Conservation (phyloP, 2,888 invertebrate species). For the Yponomeuta sedellus region DNA sequence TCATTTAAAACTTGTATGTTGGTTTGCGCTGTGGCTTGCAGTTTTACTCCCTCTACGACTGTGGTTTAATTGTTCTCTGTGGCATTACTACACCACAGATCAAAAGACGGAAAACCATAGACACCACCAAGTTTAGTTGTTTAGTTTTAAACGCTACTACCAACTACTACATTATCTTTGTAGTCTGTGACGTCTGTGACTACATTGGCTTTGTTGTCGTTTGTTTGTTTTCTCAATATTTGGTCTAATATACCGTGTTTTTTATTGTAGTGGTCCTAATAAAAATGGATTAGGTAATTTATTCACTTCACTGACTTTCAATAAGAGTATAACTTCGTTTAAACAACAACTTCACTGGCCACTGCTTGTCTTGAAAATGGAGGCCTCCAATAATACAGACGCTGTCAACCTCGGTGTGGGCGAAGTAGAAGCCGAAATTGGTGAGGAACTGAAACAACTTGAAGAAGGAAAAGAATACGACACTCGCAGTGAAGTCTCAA, state of each 20-base stretch:
- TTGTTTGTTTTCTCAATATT: background rate
- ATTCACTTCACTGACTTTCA: background rate
- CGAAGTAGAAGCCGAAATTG: slow-evolving; percentile 83
- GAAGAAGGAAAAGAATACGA: slow-evolving; percentile 87
- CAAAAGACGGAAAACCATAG: too few species aligned
- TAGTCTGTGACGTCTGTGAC: too few species aligned
- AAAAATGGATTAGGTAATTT: background rate
- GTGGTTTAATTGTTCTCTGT: too few species aligned
- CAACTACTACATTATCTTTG: too few species aligned
- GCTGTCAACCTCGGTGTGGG: slow-evolving; percentile 81
- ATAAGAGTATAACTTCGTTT: background rate
- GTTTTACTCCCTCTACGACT: too few species aligned
- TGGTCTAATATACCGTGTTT: background rate
- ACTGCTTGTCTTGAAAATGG: slow-evolving; percentile 46
- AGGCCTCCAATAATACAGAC: slow-evolving; percentile 73
- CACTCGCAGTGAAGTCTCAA: slow-evolving; percentile 92
- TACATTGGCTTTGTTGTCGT: background rate
- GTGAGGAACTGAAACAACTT: slow-evolving; percentile 86
- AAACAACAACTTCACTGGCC: background rate
- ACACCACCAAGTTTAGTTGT: too few species aligned
- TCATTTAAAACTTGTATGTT: too few species aligned
- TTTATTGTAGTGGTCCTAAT: background rate
- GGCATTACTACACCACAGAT: too few species aligned
- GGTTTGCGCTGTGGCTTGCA: too few species aligned
- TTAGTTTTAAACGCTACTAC: too few species aligned